Evolutionary conservation across 2,888 invertebrate genomes (phyloP), one percentile per base, ranked within the genome.

Genomic region (Ophraella communa): DNA sequence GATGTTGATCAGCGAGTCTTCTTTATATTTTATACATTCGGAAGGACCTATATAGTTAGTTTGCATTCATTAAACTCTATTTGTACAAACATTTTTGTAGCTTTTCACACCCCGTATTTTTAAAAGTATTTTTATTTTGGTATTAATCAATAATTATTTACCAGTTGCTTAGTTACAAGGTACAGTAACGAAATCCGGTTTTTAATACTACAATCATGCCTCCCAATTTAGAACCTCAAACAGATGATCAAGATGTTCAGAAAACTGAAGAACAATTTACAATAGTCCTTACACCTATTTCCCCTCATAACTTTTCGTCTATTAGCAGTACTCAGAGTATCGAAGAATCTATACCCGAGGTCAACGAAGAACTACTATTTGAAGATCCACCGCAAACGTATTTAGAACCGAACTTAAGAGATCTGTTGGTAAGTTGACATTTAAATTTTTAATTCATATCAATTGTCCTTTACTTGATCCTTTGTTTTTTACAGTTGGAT

Each of bases 321-420:
- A 30, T 45, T 7, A 55, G 53, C 0, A 49, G 58, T 20, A 30
- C 60, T 7, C 51, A 64, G 1, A 60, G 27, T 24, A 51, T 14
- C 10, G 65, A 62, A 35, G 62, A 68, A 4, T 54, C 47, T 27
- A 17, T 39, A 21, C 11, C 35, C 8, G 59, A 55, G 17, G 33
- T 44, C n/a, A 52, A 66, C 21, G 57, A 58, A 44, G 39, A 45
- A 4, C 20, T 49, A 27, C 14, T 51, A 5, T 27, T 44, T 8
- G 66, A 63, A 18, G 60, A 64, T 23, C 58, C 63, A 14, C 47
- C 59, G 21, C 45, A 57, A 10, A 49, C 72, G 21, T 72, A 75
- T 7, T 21, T 72, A 45, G 77, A 77, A 51, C 69, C 74, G 20
- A 76, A 73, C 55, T 65, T 78, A n/a, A 64, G 69, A 58, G 77